Conservation (phyloP, 2,113 vertebrate species). For the Misgurnus mizolepis region DNA sequence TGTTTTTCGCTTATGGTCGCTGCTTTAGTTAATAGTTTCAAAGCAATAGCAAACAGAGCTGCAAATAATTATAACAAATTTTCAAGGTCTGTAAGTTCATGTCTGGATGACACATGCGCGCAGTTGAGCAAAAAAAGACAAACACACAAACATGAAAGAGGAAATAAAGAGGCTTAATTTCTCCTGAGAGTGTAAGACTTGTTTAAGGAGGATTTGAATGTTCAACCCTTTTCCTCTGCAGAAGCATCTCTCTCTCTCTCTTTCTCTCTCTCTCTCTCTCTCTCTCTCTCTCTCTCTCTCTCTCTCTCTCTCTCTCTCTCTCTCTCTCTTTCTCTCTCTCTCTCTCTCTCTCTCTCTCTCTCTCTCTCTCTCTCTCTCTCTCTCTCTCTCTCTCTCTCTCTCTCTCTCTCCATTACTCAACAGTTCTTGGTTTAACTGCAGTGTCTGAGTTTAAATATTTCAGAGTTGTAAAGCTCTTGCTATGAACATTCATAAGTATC, state of each 20-base stretch:
- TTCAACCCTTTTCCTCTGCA: conserved; percentile 6
- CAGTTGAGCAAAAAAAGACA: conserved; percentile 15
- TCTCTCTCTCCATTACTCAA: conserved; percentile 14
- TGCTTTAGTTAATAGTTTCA: not conserved
- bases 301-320: too few species aligned
- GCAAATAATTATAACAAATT: not conserved
- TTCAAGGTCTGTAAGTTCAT: conserved; percentile 14
- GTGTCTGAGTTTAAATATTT: not conserved
- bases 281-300: not conserved
- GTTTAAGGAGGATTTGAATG: conserved; percentile 25
- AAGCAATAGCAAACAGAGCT: not conserved
- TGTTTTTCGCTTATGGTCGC: not conserved
- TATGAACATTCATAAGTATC: not conserved
- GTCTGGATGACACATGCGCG: not conserved
- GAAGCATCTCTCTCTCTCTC: conserved; percentile 12
- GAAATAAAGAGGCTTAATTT: conserved; percentile 45
- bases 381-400: too few species aligned
- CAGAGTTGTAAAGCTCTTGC: not conserved
- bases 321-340: not conserved
- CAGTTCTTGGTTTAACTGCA: not conserved
- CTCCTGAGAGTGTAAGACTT: conserved; percentile 28
- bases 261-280: not conserved
- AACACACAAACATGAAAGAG: conserved; percentile 36
- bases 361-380: not conserved
- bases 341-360: not conserved